Percentiles rank a stretch among this genome's conserved stretches.
Conservation (phyloP, 2,797 vertebrate species). For the Coendou prehensilis region DNA sequence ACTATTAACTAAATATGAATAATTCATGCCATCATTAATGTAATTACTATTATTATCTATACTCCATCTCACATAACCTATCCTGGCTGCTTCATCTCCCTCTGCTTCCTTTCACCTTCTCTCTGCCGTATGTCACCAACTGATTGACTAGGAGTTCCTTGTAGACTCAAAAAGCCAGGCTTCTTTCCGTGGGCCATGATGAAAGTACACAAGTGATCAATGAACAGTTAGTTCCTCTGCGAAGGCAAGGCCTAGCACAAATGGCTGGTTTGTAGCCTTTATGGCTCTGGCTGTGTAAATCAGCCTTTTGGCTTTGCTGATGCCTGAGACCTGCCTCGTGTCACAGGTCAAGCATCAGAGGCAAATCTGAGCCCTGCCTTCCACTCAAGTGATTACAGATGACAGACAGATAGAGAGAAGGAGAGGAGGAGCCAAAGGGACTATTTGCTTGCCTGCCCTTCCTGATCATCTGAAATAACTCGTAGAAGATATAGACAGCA, state of each 20-base stretch:
- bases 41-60: slow-evolving; percentile 73
- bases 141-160: neutral
- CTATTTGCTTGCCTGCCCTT: neutral
- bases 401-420: neutral
- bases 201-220: neutral
- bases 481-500: no score
- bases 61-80: slow-evolving; percentile 39
- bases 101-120: neutral
- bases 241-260: neutral
- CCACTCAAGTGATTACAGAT: neutral
- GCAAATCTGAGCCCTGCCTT: neutral
- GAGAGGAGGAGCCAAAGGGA: neutral
- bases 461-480: neutral
- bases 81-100: slow-evolving; percentile 27
- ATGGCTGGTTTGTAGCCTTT: accelerated
- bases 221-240: accelerated
- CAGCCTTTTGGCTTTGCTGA: neutral
- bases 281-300: neutral
- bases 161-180: neutral
- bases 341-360: neutral
- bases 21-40: slow-evolving; percentile 73
- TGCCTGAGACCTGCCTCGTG: neutral
- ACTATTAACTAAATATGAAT: slow-evolving; percentile 77
- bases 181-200: neutral
- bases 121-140: neutral